Evolutionary conservation across 2,888 invertebrate species (phyloP).

Genomic region (Dynastes tityus): DNA sequence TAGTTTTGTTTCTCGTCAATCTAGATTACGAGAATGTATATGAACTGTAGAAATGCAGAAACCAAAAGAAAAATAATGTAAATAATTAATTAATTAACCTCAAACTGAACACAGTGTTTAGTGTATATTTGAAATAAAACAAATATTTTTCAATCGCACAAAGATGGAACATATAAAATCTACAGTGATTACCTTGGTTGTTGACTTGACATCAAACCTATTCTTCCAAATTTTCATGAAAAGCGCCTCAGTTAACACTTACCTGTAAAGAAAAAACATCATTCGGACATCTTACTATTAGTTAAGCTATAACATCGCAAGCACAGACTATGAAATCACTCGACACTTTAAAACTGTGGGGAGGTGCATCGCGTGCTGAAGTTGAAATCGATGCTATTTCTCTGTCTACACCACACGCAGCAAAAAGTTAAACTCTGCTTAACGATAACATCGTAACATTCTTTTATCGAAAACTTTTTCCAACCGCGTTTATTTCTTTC

Average conservation of each 20-base stretch:
- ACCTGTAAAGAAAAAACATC: constrained; percentile 52
- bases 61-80: too few species aligned
- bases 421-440: neutral
- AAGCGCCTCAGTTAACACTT: constrained; percentile 45
- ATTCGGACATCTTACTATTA: constrained; percentile 15
- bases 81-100: too few species aligned
- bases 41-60: too few species aligned
- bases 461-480: neutral
- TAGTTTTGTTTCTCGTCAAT: too few species aligned
- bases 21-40: too few species aligned
- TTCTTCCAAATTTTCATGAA: constrained; percentile 39
- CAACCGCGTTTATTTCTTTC: too few species aligned
- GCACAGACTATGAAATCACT: constrained; percentile 25
- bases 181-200: constrained; percentile 44
- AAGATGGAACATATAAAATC: neutral
- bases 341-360: neutral
- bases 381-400: constrained; percentile 9
- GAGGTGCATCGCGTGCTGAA: neutral
- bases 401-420: neutral
- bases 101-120: too few species aligned
- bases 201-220: constrained; percentile 42
- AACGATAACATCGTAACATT: neutral
- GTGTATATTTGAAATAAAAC: too few species aligned
- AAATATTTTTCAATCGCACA: too few species aligned
- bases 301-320: neutral